Conservation (phyloP, 2,797 vertebrate species). For the Clamator glandarius region DNA sequence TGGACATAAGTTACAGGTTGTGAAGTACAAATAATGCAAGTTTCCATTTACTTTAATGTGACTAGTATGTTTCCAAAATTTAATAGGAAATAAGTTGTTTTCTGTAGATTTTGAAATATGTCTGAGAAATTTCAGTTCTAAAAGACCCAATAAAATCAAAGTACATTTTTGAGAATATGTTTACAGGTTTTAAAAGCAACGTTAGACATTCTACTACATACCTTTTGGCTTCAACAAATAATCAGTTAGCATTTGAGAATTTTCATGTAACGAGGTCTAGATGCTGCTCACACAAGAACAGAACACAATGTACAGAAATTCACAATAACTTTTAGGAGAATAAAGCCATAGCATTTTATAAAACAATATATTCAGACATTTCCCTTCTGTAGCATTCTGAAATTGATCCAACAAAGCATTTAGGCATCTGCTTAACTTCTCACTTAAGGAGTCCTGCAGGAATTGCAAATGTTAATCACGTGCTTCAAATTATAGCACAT, state of each 20-base stretch:
- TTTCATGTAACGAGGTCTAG: not conserved
- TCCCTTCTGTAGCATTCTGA: not conserved
- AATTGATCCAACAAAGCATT: not conserved
- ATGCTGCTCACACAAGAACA: not conserved
- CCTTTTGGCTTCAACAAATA: not conserved
- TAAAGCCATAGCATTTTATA: not conserved
- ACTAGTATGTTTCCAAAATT: not conserved
- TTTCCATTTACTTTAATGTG: not conserved
- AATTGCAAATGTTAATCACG: not conserved
- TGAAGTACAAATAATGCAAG: not conserved
- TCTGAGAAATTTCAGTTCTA: not conserved
- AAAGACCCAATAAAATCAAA: not conserved
- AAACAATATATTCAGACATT: not conserved
- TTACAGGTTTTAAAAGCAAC: not conserved
- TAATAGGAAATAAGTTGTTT: not conserved
- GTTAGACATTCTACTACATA: not conserved
- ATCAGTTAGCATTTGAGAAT: not conserved
- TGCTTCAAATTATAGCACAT: not conserved
- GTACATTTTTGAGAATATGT: not conserved
- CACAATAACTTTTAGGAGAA: not conserved
- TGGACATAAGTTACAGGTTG: not conserved
- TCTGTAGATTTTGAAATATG: not conserved
- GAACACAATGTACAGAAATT: not conserved
- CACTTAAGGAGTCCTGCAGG: not conserved
- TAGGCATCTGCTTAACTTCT: not conserved